Base-by-base conservation (phyloP, 2,888 invertebrate species). In the Spicauda simplicius region DNA sequence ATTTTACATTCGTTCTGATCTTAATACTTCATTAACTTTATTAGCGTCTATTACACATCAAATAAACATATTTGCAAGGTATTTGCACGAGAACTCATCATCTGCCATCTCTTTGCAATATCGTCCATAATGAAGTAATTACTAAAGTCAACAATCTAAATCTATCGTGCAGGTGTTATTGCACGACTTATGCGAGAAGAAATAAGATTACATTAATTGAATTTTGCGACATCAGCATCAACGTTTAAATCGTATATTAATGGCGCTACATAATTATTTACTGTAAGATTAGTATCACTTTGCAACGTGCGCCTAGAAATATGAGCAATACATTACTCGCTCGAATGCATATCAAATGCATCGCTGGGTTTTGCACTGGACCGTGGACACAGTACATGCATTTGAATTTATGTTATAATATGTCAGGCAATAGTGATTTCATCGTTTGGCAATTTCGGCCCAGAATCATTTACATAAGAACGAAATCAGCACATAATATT, bases 301-400 rank as follows among this genome's bases (percentile, higher is more conserved):
- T 19, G 59, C 45, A 54, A 66, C 50, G 66, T 66, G 18, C 4
- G 10, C n/a, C 4, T 50, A 66, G 66, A 48, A 65, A 60, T 60
- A 60, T 55, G 20, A 65, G 53, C 59, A 64, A 48, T 63, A 64
- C 65, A 68, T 71, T 69, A 67, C 37, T 20, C 61, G 67, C 37
- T 62, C 57, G 50, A 57, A n/a, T 52, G 56, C 33, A 52, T 60
- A 54, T 68, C 60, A 62, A 66, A 72, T 56, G 70, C 70, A 69
- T 70, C 70, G 69, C n/a, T 69, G 68, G 64, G 18, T 66, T 58
- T 55, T 18, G 69, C 70, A 70, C 19, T 58, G 45, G 66, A 72
- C 70, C 72, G 69, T 72, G 66, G 55, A 64, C 48, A 41, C 55
- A 14, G 63, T 48, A 30, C 59, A 52, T 33, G 60, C 53, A 59